Evolutionary conservation across 2,113 vertebrate species (phyloP), one percentile per base, ranked within the genome.

Genomic region (Corythornis cristatus): DNA sequence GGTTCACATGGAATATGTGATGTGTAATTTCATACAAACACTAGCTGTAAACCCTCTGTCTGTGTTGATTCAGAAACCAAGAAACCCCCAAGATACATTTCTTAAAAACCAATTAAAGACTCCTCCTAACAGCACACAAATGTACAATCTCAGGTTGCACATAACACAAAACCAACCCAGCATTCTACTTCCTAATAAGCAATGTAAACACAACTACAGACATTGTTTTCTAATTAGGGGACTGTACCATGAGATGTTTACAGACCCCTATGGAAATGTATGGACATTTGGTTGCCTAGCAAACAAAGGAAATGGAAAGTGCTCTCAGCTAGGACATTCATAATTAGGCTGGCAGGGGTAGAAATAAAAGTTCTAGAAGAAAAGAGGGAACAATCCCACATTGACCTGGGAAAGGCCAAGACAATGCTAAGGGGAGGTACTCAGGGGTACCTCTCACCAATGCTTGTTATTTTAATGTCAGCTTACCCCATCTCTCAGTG

Each of bases 41-140:
- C 84, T 86, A 88, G 61, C 89, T 93, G 57, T 89, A 95, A 95
- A 95, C 61, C 40, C 60, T 73, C 84, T 90, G 70, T 58, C 86
- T 92, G 26, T 91, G 93, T 95, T 95, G 93, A 93, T 93, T 95
- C 94, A 95, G 93, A 93, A 95, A 96, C 15, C 53, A 83, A 95
- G 89, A 93, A 91, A 77, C 23, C 75, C 82, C 83, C 91, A 88
- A 93, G 94, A 93, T n/a, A 88, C 65, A 50, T 83, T 95, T 95
- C 84, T 91, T 86, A 93, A 91, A 95, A 89, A 64, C 18, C 82
- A 92, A 92, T 91, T 89, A 94, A 88, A 87, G 73, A 13, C 61
- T 57, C 35, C 68, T 86, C 82, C 35, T 22, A 91, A 61, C 64
- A 81, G 87, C 89, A 75, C 68, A 93, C n/a, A 89, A 95, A 91